Conservation (phyloP, 2,113 vertebrate species). For the Tragelaphus strepsiceros region DNA sequence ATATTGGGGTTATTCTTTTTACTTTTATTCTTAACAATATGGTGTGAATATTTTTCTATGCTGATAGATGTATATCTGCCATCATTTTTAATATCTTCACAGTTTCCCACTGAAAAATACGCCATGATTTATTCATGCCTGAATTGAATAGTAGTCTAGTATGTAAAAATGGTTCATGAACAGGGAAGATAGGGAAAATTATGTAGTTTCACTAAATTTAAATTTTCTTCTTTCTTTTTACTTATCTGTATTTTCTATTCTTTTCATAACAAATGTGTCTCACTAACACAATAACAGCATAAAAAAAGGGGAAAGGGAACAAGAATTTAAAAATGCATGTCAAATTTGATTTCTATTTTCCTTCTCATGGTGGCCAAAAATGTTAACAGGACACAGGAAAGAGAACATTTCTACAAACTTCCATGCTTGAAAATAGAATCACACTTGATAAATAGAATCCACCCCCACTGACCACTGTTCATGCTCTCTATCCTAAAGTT, state of each 20-base stretch:
- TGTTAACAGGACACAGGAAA: neutral
- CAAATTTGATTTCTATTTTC: conserved; percentile 30
- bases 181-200: neutral
- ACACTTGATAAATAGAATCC: neutral
- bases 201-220: neutral
- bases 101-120: neutral
- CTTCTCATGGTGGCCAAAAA: neutral
- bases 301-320: neutral
- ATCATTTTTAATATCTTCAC: neutral
- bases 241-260: neutral
- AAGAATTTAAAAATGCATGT: neutral
- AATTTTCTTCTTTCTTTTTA: neutral
- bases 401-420: neutral
- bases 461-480: neutral
- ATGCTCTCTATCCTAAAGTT: neutral
- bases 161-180: neutral
- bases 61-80: neutral
- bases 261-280: neutral
- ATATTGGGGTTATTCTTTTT: neutral
- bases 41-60: neutral
- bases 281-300: neutral
- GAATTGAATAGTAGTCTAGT: neutral
- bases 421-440: neutral
- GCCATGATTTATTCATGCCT: neutral
- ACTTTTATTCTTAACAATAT: neutral